Percentiles rank a stretch among this genome's conserved stretches.
Evolutionary conservation across 2,888 invertebrate species (phyloP).

Genomic region (Stratiomys singularior): DNA sequence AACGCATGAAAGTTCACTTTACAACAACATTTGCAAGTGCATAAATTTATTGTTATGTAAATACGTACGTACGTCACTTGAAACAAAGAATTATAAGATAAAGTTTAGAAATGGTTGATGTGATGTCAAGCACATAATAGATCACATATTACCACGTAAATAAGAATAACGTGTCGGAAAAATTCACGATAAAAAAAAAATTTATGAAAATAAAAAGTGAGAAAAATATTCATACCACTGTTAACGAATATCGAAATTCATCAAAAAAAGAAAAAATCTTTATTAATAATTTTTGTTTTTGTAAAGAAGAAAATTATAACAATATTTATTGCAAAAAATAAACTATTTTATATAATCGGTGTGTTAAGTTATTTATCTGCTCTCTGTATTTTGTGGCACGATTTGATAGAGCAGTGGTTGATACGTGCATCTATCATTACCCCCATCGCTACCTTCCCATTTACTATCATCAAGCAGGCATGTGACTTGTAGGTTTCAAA

Average conservation of each 20-base stretch:
- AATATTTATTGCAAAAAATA: constrained; percentile 45
- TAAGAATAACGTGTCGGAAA: neutral
- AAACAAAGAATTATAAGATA: neutral
- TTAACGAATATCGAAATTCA: constrained; percentile 42
- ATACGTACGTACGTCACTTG: constrained; percentile 28
- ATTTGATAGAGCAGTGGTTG: too few species aligned
- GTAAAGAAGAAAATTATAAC: constrained; percentile 36
- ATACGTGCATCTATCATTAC: too few species aligned
- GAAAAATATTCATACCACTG: constrained; percentile 21
- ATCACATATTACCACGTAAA: neutral
- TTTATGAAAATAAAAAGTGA: neutral
- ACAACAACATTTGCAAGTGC: neutral
- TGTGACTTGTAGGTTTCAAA: too few species aligned
- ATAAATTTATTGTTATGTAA: constrained; percentile 31
- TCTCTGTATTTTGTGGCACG: too few species aligned
- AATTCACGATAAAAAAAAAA: neutral
- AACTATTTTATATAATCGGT: constrained; percentile 41
- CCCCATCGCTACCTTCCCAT: too few species aligned
- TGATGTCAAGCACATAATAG: too few species aligned
- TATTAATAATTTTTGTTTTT: constrained; percentile 36
- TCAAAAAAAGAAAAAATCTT: neutral
- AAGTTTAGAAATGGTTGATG: neutral
- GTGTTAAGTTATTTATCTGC: too few species aligned
- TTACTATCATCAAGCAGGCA: too few species aligned
- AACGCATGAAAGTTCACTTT: neutral